Base-by-base conservation (phyloP, 2,888 invertebrate genomes). In the Dilophus febrilis region DNA sequence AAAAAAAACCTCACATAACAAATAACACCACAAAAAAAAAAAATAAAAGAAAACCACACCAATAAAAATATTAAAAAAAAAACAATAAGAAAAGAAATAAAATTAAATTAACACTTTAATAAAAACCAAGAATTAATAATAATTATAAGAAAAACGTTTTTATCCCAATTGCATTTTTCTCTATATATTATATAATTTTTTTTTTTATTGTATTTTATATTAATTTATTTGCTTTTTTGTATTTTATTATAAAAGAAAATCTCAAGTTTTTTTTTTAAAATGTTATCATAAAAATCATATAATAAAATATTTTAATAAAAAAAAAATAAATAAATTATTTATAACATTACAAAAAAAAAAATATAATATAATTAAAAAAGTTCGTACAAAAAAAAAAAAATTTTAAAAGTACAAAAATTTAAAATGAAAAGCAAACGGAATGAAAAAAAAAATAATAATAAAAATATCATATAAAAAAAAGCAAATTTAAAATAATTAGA, bases 141-240 rank as follows among this genome's bases (percentile, higher is more conserved):
- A 44, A 45, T 44, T 40, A 33, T 30, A 37, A 31, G 33, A 35
- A 35, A 38, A 37, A 44, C 39, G 44, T 46, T 46, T 44, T 46
- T 46, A 46, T 46, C 46, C 46, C 46, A 46, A 46, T 44, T 44
- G 44, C 43, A 42, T 41, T 41, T 42, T 16, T 30, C 4, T 30
- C 7, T 8, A 27, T 8, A 27, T 27, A 40, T 28, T 3, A 22
- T 38, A 14, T 18, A 26, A 28, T 4, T 13, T 7, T 19, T 40
- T 40, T 37, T 22, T 19, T 31, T 36, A 29, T 35, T 16, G 16
- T 40, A 36, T 35, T 26, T n/a, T n/a, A n/a, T n/a, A n/a, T n/a
- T n/a, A n/a, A n/a, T n/a, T n/a, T n/a, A n/a, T n/a, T n/a, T n/a
- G 8, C 28, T 28, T 28, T 28, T 7, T 27, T 11, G n/a, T n/a